Base-by-base conservation (phyloP, 2,888 invertebrate genomes). In the Alentia gelatinosa region DNA sequence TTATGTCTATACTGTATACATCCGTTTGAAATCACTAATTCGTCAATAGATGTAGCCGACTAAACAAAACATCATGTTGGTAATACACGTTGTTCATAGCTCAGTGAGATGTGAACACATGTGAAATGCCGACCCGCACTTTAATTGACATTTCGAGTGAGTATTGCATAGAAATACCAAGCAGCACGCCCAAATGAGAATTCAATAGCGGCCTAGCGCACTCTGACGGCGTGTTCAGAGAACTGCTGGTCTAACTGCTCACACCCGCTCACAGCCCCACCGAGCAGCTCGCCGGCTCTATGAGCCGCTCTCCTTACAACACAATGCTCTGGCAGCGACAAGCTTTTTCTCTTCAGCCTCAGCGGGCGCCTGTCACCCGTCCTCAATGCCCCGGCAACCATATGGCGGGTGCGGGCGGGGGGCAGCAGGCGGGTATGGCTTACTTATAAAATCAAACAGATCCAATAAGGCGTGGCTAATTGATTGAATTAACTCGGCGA, bases 401-500 rank as follows among this genome's bases (percentile, higher is more conserved):
- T n/a, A 56, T 47, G 47, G 9, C 47, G 68, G 26, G 68, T 68
- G 68, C 56, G n/a, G 68, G 19, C 7, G 19, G 47, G 47, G 47
- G 7, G 47, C 47, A 19, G 47, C n/a, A 5, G 68, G 26, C 19
- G 83, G 40, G 83, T 40, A 83, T 83, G 83, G 83, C 83, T 83
- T 83, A 83, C 83, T 83, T 83, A 83, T 83, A 83, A 83, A 83
- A 83, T 83, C 83, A 83, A 83, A 83, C 83, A 40, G 83, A 83
- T 83, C 83, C 40, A 37, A 83, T 83, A 83, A 83, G 30, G 83
- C 83, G 12, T 83, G 83, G 40, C 39, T 83, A 83, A 83, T 83
- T 83, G 83, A 83, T 83, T 83, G 83, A 83, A 83, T 83, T 83
- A 83, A 83, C 26, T 37, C 26, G n/a, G 1, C 19, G 83, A 83